Base-by-base conservation (phyloP, 2,113 vertebrate genomes). In the Plestiodon gilberti region DNA sequence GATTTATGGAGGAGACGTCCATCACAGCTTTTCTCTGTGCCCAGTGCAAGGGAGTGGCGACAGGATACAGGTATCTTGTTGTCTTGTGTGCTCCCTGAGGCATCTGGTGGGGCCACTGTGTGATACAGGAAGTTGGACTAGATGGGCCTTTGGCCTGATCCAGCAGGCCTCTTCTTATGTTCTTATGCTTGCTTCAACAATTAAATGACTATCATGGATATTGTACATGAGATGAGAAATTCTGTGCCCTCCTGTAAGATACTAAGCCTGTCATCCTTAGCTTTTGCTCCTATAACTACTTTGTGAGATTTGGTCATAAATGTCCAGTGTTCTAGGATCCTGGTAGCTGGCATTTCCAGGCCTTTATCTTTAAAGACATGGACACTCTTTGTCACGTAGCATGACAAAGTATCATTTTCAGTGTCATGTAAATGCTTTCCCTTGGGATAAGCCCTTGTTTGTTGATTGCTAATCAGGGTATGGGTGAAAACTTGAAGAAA, bases 351-450 rank as follows among this genome's bases (percentile, higher is more conserved):
- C 15, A 78, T 59, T 85, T 70, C 52, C 20, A 22, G 48, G 43
- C 18, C 65, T 55, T 69, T 81, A 69, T 82, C 67, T 82, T 35
- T 15, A 70, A 59, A 57, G n/a, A 48, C 6, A 71, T 82, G 22
- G 18, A 59, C 13, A 18, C 11, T 64, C 76, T 78, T n/a, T 84
- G 40, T 22, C 73, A 57, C n/a, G n/a, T n/a, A n/a, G n/a, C n/a
- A n/a, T n/a, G n/a, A n/a, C n/a, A n/a, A n/a, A 40, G 28, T 22
- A 40, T 48, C 0, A 57, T 75, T 93, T 89, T 35, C 81, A 25
- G 15, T 82, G 40, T 57, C 65, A 22, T 73, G 6, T 1, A 43
- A 69, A 17, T 78, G 85, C 0, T 83, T 28, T 88, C 61, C 8
- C 84, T 64, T 52, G 76, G 52, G 40, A 1, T 25, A 82, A 6